phyloP scores from a whole-genome alignment of 2,888 invertebrate species.

The Carcina quercana region DNA sequence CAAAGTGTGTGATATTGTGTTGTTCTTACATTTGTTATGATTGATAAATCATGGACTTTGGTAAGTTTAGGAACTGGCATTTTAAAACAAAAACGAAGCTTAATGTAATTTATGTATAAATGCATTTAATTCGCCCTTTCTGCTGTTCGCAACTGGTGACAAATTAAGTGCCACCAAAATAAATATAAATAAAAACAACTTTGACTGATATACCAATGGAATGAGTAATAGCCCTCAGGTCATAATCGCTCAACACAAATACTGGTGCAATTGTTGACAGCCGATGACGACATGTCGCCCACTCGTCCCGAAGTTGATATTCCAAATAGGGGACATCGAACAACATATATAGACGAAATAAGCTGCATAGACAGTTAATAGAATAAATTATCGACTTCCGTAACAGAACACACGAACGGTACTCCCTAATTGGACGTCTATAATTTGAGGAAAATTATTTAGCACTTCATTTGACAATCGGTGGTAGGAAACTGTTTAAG shows the following conservation, averaged over 20 bases:
- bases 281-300: constrained; percentile 48
- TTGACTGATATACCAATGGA: too few species aligned
- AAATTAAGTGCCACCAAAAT: too few species aligned
- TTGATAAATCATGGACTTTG: too few species aligned
- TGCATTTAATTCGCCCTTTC: too few species aligned
- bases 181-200: too few species aligned
- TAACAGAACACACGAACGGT: constrained; percentile 44
- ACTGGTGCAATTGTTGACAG: constrained; percentile 33
- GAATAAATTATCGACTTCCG: constrained; percentile 52
- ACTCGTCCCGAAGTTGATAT: constrained; percentile 31
- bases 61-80: too few species aligned
- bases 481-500: constrained; percentile 14
- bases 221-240: constrained; percentile 2
- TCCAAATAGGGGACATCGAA: constrained; percentile 44
- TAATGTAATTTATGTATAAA: too few species aligned
- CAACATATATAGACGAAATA: constrained; percentile 21
- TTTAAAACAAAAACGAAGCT: too few species aligned
- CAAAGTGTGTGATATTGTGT: too few species aligned
- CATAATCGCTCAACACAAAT: constrained; percentile 15
- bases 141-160: too few species aligned
- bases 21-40: too few species aligned
- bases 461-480: constrained; percentile 19
- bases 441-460: constrained; percentile 27
- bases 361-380: constrained; percentile 31
- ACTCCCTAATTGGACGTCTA: constrained; percentile 29